Evolutionary conservation across 2,888 invertebrate species (phyloP), one percentile per base, ranked within the genome.

Genomic region (Lepetodrilus schrolli): DNA sequence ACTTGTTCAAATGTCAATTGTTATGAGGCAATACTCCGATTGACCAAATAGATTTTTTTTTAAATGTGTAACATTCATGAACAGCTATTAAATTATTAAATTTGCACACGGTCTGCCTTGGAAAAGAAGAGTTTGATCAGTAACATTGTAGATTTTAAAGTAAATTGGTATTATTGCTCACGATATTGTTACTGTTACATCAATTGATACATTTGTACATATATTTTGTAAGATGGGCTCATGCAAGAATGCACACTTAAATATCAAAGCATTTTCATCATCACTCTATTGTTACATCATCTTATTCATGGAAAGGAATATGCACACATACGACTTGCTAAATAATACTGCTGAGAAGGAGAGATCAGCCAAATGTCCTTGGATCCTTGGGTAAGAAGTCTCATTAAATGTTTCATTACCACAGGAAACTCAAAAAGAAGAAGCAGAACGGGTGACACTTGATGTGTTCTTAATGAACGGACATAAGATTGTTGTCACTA

Each of bases 381-480:
- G n/a, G n/a, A n/a, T n/a, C n/a, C n/a, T n/a, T n/a, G n/a, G n/a
- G n/a, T n/a, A n/a, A n/a, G n/a, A n/a, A n/a, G n/a, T n/a, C n/a
- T n/a, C n/a, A n/a, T n/a, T n/a, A n/a, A n/a, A n/a, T n/a, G n/a
- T 34, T 43, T 73, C 7, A 10, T 37, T 66, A 37, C 76, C 73
- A 4, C 75, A 91, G 93, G 96, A 97, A 90, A 96, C 96, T 86
- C 90, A 87, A 82, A 90, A 90, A 73, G 90, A 90, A 70, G 80
- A 81, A 43, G 86, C 90, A 66, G 91, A 90, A 79, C 94, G 94
- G 90, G 94, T 95, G 73, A 93, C 93, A 75, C 92, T 97, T 84
- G 95, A 96, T 91, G 93, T 96, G 76, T 95, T 93, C 90, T 92
- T 96, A 23, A 95, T 96, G 94, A 96, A 96, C 91, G 95, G 95